Evolutionary conservation across 2,113 vertebrate genomes (phyloP).

Genomic region (Agelaius phoeniceus): DNA sequence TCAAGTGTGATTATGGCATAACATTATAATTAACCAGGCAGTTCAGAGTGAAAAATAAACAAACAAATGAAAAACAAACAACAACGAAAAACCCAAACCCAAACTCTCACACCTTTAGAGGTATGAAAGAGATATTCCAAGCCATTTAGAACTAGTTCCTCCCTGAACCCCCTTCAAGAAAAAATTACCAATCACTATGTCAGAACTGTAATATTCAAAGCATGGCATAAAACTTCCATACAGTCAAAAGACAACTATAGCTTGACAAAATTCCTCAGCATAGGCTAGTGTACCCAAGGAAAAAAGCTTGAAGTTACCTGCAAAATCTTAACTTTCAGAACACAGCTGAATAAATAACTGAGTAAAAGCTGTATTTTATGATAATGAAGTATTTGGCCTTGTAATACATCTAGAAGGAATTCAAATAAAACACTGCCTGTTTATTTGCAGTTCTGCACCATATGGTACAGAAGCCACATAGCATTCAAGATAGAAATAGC

Average conservation of each 20-base stretch:
- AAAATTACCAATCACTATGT: neutral
- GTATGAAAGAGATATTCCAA: neutral
- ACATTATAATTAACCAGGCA: neutral
- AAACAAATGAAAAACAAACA: neutral
- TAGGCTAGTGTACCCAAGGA: neutral
- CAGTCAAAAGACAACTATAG: neutral
- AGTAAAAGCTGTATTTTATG: neutral
- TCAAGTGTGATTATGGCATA: neutral
- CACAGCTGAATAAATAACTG: neutral
- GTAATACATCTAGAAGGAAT: neutral
- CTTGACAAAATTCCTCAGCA: neutral
- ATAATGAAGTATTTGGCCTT: neutral
- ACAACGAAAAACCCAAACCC: neutral
- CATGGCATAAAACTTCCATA: neutral
- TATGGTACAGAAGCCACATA: accelerated
- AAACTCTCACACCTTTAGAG: neutral
- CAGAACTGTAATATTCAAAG: neutral
- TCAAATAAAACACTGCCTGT: neutral
- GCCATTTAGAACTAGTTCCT: neutral
- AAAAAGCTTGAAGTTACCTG: neutral
- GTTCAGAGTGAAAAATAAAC: neutral
- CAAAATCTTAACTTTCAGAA: neutral
- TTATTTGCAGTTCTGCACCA: neutral
- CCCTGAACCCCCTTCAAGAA: accelerated
- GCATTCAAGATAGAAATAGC: neutral